These are phyloP conservation scores for Ceraclea dissimilis DNA, from an alignment of 2,888 invertebrate genomes.

Conservation along the genomic window DNA sequence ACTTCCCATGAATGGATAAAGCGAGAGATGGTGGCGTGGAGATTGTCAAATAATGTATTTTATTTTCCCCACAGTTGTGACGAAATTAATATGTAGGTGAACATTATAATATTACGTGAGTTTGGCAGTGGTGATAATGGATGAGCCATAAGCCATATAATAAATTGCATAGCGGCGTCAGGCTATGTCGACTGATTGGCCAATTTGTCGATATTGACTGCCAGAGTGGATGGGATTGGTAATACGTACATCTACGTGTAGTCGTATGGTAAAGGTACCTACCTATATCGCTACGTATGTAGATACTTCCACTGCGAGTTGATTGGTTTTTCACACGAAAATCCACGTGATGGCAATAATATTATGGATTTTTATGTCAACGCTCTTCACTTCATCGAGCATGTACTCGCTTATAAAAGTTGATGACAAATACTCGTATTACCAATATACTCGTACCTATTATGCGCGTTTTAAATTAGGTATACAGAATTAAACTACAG, in stretches of 20 bases:
- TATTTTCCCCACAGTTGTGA: background rate
- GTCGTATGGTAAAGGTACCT: background rate
- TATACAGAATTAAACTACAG: no score
- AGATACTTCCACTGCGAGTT: background rate
- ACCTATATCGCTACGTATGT: background rate
- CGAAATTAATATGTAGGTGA: background rate
- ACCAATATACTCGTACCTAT: no score
- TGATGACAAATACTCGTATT: no score
- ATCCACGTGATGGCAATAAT: background rate
- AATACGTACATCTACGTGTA: background rate
- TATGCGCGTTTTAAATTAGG: no score
- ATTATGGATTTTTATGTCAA: background rate
- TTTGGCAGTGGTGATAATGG: background rate
- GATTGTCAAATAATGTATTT: background rate
- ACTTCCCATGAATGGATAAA: background rate
- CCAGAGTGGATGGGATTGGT: background rate
- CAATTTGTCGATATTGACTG: background rate
- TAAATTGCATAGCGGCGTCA: background rate
- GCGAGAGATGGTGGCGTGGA: no score
- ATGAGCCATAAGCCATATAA: constrained; percentile 2
- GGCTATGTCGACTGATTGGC: background rate
- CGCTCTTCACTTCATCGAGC: background rate
- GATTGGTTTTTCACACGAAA: constrained; percentile 1
- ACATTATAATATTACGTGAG: background rate
- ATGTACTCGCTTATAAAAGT: no score